phyloP scores from a whole-genome alignment of 2,113 vertebrate genomes.

The Cyprinodon brontotheroides region DNA sequence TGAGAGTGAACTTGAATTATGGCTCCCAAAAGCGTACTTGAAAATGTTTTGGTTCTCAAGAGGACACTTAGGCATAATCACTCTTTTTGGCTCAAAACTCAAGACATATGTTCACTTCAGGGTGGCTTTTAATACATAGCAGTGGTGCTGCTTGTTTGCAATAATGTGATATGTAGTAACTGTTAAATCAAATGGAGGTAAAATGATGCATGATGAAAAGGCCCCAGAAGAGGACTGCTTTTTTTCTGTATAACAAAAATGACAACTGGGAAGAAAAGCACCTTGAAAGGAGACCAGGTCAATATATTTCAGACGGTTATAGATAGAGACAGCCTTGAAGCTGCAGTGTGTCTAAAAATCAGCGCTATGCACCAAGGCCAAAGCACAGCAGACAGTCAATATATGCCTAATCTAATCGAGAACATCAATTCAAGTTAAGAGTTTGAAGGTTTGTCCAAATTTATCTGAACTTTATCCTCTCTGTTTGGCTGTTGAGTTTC shows the following conservation, averaged over 20 bases:
- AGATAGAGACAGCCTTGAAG: conserved; percentile 24
- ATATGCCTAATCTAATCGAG: neutral
- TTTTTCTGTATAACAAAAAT: neutral
- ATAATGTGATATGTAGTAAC: neutral
- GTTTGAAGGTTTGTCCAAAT: neutral
- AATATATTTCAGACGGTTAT: conserved; percentile 12
- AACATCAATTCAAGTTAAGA: neutral
- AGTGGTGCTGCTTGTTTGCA: neutral
- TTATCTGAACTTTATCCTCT: neutral
- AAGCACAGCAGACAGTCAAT: conserved; percentile 19
- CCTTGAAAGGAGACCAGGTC: neutral
- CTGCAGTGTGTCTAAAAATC: neutral
- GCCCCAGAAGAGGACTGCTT: neutral
- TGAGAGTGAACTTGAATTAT: no score
- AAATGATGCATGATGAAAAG: conserved; percentile 9
- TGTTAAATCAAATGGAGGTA: conserved; percentile 8
- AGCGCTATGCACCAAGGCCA: conserved; percentile 4
- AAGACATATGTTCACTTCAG: no score
- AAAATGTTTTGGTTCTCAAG: no score
- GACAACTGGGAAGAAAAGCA: neutral
- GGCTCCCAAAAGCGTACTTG: no score
- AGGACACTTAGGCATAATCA: no score
- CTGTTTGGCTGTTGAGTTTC: neutral
- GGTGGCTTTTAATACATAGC: no score
- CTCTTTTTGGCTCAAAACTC: no score